Conservation (phyloP, 92 coral and sea anemone genomes). For the Porites evermanni region DNA sequence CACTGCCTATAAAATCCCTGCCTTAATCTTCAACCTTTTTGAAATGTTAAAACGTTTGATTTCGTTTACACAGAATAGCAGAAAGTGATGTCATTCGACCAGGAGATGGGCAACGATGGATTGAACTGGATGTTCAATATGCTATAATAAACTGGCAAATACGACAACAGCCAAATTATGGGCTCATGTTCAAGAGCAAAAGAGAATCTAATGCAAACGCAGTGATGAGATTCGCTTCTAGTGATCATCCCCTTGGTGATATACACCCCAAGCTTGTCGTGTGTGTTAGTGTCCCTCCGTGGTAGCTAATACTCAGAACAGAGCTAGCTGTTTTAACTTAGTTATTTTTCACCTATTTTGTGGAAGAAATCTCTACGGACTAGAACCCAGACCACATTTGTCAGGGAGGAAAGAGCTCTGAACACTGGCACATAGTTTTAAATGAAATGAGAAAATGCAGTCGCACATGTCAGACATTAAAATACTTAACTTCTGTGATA, state of each 20-base stretch:
- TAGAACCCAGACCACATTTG: no score
- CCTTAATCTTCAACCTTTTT: no score
- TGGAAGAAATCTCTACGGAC: no score
- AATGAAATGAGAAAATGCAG: no score
- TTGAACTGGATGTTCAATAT: conserved; percentile 74
- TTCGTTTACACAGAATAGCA: conserved; percentile 55
- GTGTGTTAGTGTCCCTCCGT: conserved; percentile 79
- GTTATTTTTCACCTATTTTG: no score
- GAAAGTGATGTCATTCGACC: conserved; percentile 71
- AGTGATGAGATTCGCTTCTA: conserved; percentile 81
- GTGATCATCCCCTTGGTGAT: conserved; percentile 58
- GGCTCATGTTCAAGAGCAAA: conserved; percentile 86
- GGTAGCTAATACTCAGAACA: conserved; percentile 52
- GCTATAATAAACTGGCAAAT: conserved; percentile 91
- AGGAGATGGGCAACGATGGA: conserved; percentile 68
- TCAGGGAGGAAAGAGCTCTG: no score
- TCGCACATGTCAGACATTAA: no score
- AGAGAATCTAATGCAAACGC: conserved; percentile 86
- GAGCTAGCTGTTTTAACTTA: no score
- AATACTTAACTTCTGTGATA: no score
- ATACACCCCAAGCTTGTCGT: conserved; percentile 81
- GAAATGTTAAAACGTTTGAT: neutral
- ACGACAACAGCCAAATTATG: conserved; percentile 84
- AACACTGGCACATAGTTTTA: no score
- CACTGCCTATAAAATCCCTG: neutral